Evolutionary conservation across 2,113 vertebrate species (phyloP).

Genomic region (Tenebrosternarchus preto): DNA sequence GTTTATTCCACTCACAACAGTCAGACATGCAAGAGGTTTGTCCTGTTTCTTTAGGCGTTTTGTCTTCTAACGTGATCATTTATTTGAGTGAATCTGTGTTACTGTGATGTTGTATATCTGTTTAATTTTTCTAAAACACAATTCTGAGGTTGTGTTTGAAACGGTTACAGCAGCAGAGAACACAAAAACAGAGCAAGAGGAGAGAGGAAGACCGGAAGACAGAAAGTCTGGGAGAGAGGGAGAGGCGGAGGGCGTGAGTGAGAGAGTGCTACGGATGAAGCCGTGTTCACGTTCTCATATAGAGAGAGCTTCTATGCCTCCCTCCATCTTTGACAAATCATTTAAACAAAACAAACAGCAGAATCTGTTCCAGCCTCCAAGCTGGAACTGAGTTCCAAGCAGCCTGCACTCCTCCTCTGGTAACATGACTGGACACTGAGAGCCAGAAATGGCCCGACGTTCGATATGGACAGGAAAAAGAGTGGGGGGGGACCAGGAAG

Average conservation of each 20-base stretch:
- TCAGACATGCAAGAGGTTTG: slow-evolving; percentile 23
- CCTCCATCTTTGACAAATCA: slow-evolving; percentile 40
- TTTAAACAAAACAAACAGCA: slow-evolving; percentile 53
- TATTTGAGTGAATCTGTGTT: slow-evolving; percentile 68
- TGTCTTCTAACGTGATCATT: slow-evolving; percentile 51
- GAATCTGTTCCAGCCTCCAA: slow-evolving; percentile 7
- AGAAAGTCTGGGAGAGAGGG: neutral
- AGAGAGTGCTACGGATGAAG: neutral
- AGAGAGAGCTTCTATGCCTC: slow-evolving; percentile 19
- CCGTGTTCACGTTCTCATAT: neutral
- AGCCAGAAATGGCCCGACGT: too few relatives aligned
- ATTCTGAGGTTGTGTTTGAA: slow-evolving; percentile 42
- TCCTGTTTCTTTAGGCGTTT: slow-evolving; percentile 40
- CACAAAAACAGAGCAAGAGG: slow-evolving; percentile 9
- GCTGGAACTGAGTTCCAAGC: too few relatives aligned
- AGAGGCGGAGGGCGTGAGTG: neutral
- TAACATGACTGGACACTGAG: slow-evolving; percentile 15
- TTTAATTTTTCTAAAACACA: slow-evolving; percentile 76
- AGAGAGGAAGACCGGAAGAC: neutral
- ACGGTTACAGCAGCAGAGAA: slow-evolving; percentile 29
- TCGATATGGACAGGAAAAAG: slow-evolving; percentile 48
- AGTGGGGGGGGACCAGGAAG: neutral
- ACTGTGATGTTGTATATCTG: slow-evolving; percentile 72
- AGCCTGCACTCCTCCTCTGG: neutral
- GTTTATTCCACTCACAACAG: neutral